A percentile compares a stretch with the other conserved stretches of the same genome.
Evolutionary conservation across 2,888 invertebrate species (phyloP).

Genomic region (Gandaritis pyraliata): DNA sequence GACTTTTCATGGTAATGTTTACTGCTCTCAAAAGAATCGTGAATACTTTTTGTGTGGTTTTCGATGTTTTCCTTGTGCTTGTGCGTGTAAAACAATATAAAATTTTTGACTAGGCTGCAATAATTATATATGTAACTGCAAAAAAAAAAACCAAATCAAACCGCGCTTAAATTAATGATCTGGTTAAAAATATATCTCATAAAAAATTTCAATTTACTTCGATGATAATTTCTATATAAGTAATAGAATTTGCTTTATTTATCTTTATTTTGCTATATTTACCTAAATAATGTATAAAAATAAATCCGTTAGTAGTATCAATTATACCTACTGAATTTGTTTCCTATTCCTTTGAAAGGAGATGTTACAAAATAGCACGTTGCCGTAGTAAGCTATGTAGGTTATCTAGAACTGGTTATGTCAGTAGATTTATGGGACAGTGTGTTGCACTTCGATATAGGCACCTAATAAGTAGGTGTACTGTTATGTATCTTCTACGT

Average conservation of each 20-base stretch:
- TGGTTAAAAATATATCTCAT: too few relatives aligned
- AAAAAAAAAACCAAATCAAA: too few relatives aligned
- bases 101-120: not conserved
- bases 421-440: constrained; percentile 36
- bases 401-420: constrained; percentile 32
- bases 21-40: constrained; percentile 18
- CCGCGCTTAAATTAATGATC: too few relatives aligned
- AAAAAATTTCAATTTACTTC: too few relatives aligned
- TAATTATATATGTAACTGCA: too few relatives aligned
- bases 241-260: too few relatives aligned
- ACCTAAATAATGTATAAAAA: too few relatives aligned
- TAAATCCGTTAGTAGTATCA: too few relatives aligned
- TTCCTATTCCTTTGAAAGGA: constrained; percentile 24
- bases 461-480: constrained; percentile 6
- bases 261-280: too few relatives aligned
- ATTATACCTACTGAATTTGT: not conserved
- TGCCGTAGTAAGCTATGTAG: constrained; percentile 9
- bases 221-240: too few relatives aligned
- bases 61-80: constrained; percentile 9
- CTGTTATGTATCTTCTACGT: constrained; percentile 1
- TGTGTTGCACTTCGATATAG: constrained; percentile 14
- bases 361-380: constrained; percentile 23
- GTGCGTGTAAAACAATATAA: not conserved
- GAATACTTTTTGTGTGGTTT: constrained; percentile 16
- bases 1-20: constrained; percentile 30